Evolutionary conservation across 2,113 vertebrate genomes (phyloP).

Genomic region (Ptilonorhynchus violaceus): DNA sequence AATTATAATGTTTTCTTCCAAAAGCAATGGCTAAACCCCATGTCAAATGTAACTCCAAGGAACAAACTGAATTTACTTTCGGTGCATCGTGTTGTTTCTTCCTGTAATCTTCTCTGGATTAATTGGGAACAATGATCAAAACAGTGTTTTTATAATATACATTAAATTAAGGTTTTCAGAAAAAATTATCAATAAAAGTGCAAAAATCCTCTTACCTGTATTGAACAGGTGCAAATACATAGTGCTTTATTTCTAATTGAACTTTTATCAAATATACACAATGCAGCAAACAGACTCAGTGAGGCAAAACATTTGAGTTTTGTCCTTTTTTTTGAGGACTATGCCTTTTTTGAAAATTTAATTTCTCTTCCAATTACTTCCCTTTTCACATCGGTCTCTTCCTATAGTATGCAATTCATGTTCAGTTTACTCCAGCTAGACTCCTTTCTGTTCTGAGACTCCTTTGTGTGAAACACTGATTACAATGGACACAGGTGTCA

Average conservation of each 20-base stretch:
- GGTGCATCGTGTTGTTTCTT: neutral
- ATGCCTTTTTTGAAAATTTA: neutral
- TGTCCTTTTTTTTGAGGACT: neutral
- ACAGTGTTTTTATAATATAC: neutral
- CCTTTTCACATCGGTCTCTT: neutral
- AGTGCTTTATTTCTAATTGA: neutral
- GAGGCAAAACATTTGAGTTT: neutral
- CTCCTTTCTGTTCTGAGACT: neutral
- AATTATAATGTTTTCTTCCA: neutral
- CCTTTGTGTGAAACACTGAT: neutral
- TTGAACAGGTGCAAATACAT: neutral
- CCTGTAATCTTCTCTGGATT: neutral
- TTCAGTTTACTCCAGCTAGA: neutral
- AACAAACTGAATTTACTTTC: neutral
- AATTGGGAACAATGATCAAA: neutral
- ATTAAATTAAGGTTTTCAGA: neutral
- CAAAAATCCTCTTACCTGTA: neutral
- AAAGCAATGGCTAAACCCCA: neutral
- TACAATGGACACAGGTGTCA: neutral
- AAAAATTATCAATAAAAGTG: neutral
- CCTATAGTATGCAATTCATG: fast-evolving
- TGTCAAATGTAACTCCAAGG: neutral
- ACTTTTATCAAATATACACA: neutral
- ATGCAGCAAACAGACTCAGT: neutral
- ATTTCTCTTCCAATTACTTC: neutral